A percentile compares a stretch with the other conserved stretches of the same genome.
These are phyloP conservation scores for Heliconius charithonia DNA, from an alignment of 2,888 invertebrate species.

Conservation along the genomic window DNA sequence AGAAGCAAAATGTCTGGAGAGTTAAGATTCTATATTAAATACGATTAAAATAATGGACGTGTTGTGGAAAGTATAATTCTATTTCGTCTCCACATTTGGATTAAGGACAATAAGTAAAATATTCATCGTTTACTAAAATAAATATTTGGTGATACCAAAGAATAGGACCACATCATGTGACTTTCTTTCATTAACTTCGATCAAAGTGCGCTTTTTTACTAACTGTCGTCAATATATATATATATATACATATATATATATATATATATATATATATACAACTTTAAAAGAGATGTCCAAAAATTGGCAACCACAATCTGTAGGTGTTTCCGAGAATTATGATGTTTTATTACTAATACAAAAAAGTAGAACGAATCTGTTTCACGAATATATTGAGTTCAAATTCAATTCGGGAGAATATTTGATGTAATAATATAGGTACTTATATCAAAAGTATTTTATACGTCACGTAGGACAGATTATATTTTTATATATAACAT, in stretches of 20 bases:
- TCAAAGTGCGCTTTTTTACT: conserved; percentile 25
- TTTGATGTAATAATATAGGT: no score
- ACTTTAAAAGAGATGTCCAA: neutral
- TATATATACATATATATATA: no score
- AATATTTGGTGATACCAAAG: neutral
- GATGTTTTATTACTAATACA: neutral
- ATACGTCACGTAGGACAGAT: no score
- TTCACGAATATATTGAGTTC: neutral
- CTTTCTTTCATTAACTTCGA: conserved; percentile 14
- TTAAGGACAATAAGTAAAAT: no score
- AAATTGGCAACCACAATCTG: conserved; percentile 25
- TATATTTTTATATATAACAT: no score
- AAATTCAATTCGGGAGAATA: neutral
- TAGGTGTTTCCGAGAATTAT: conserved; percentile 3
- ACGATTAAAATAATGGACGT: no score
- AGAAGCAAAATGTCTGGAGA: no score
- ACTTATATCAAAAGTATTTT: no score
- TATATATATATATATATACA: neutral
- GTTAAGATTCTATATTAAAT: no score
- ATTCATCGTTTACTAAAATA: neutral
- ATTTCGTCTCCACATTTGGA: no score
- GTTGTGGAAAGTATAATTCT: no score
- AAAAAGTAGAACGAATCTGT: no score
- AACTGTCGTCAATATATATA: neutral
- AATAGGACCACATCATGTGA: neutral